phyloP scores from a whole-genome alignment of 2,113 vertebrate species.

The Myanophis thanlyinensis region DNA sequence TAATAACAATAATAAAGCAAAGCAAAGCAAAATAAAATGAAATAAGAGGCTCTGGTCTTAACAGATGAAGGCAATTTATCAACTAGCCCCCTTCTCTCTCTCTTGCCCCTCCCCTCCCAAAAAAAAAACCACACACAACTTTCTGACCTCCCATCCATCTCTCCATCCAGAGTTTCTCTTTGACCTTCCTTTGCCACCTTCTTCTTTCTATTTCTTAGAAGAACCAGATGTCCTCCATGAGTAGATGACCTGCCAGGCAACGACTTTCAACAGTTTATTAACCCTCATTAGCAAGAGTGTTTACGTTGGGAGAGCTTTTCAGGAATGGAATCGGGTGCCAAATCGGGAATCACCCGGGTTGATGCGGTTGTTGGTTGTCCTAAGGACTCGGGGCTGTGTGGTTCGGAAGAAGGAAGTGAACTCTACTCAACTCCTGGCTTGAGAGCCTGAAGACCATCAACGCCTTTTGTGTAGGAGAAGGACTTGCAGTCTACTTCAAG shows the following conservation, averaged over 20 bases:
- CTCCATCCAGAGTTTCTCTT: not conserved
- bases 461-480: not conserved
- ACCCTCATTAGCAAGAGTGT: not conserved
- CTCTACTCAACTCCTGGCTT: not conserved
- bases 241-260: not conserved
- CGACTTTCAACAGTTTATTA: not conserved
- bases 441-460: not conserved
- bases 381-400: not conserved
- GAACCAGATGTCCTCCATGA: not conserved
- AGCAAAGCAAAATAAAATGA: no score
- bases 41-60: not conserved
- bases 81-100: not conserved
- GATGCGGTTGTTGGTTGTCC: not conserved
- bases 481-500: not conserved
- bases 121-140: not conserved
- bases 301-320: not conserved
- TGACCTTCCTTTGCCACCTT: not conserved
- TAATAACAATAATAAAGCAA: no score
- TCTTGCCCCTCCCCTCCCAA: no score
- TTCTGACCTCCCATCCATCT: not conserved
- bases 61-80: not conserved
- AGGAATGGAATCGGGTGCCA: not conserved
- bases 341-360: not conserved
- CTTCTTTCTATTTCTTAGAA: not conserved
- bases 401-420: no score